Percentiles rank a stretch among this genome's conserved stretches.
Evolutionary conservation across 2,113 vertebrate genomes (phyloP).

Genomic region (Stomatorhinus ivindoensis): DNA sequence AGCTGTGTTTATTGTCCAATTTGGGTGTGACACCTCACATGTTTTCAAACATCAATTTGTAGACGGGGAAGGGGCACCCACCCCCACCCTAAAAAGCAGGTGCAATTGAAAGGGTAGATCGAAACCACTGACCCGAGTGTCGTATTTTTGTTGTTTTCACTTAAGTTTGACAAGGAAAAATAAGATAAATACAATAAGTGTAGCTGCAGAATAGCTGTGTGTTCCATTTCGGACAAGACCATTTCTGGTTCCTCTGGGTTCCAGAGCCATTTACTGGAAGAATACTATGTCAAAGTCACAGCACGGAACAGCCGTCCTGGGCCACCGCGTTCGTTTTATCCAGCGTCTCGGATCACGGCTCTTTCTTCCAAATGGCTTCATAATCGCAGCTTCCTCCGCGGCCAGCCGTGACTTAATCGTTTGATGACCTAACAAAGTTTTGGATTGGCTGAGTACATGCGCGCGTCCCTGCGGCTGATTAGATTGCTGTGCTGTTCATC

Average conservation of each 20-base stretch:
- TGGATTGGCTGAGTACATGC: neutral
- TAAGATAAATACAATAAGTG: neutral
- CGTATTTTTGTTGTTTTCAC: constrained; percentile 23
- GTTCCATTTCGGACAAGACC: constrained; percentile 12
- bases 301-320: constrained; percentile 26
- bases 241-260: constrained; percentile 28
- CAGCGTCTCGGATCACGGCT: constrained; percentile 23
- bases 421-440: constrained; percentile 14
- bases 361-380: constrained; percentile 20
- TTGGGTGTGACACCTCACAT: neutral
- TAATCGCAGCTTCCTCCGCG: constrained; percentile 22
- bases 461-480: no score
- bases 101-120: neutral
- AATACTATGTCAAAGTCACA: constrained; percentile 37
- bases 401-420: constrained; percentile 28
- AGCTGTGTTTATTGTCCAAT: neutral
- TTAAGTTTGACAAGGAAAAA: constrained; percentile 10
- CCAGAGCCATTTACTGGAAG: constrained; percentile 39
- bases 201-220: constrained; percentile 21
- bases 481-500: neutral
- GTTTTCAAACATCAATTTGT: constrained; percentile 33
- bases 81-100: neutral
- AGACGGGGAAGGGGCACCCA: neutral
- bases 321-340: constrained; percentile 25
- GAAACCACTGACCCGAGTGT: neutral